These are phyloP conservation scores for Charadrius vociferus DNA, from an alignment of 2,113 vertebrate species.

Conservation along the genomic window DNA sequence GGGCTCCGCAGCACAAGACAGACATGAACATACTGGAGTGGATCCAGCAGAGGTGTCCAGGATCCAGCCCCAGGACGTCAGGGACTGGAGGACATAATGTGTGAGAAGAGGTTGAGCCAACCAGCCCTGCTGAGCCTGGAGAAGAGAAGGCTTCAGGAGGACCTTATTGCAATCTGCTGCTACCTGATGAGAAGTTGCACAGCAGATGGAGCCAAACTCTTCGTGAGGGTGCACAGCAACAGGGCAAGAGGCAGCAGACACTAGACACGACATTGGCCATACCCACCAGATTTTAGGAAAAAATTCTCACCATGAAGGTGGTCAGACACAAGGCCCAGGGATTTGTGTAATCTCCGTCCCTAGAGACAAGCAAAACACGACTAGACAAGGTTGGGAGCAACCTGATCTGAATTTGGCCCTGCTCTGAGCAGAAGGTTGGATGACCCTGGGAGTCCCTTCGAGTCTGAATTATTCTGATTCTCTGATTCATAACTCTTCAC, in stretches of 20 bases:
- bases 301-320: not conserved
- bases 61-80: fast-evolving
- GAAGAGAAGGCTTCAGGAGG: not conserved
- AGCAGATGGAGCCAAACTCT: not conserved
- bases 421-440: not conserved
- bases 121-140: not conserved
- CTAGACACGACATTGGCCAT: fast-evolving
- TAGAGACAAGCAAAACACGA: not conserved
- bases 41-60: not conserved
- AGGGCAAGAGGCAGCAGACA: not conserved
- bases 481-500: not conserved
- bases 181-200: not conserved
- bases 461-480: not conserved
- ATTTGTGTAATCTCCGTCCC: not conserved
- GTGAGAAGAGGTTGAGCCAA: not conserved
- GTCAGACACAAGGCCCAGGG: not conserved
- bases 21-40: not conserved
- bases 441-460: fast-evolving
- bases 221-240: not conserved
- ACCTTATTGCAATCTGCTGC: not conserved
- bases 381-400: not conserved
- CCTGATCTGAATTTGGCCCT: not conserved
- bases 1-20: not conserved
- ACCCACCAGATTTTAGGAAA: not conserved
- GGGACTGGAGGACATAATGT: not conserved